Base-by-base conservation (phyloP, 2,888 invertebrate species). In the Anthoptus insignis region DNA sequence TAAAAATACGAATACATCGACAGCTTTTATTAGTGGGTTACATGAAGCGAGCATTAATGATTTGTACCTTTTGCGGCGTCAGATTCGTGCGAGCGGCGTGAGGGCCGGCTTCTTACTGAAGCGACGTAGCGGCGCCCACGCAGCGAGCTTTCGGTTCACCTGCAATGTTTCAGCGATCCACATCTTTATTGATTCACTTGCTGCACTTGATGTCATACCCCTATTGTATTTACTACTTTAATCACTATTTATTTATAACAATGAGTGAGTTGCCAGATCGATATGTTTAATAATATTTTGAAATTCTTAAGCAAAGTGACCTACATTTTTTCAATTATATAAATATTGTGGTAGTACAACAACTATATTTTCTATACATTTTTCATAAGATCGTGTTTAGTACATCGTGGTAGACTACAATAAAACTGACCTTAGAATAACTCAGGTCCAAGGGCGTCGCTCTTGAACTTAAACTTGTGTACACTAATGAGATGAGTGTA, bases 41-140 rank as follows among this genome's bases (percentile, higher is more conserved):
- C 81, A 81, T 84, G 85, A 90, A 90, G 89, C 89, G 58, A 76
- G 78, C 71, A 78, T 81, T 75, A 78, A 66, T 70, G 70, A 77
- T 76, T 72, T 76, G 77, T 92, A 92, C 92, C 93, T 93, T 91
- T 86, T 90, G 89, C 89, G 89, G 91, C 92, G 87, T 86, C 84
- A 81, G 86, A 78, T 86, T 92, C 93, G 93, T 93, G 92, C 89
- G 92, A 91, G 89, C 90, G 89, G 91, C 88, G 84, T 82, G 87
- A 83, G 75, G 79, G 92, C 92, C 92, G 82, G 85, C 80, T 88
- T 91, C 87, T 90, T 75, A 93, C 93, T 93, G 91, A 88, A 66
- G 78, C 81, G 75, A 67, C 65, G 72, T 64, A 67, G 75, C 72
- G 76, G 72, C 66, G 89, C 91, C 89, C 87, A 87, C 88, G 80